Evolutionary conservation across 2,888 invertebrate species (phyloP), one percentile per base, ranked within the genome.

Genomic region (Plutella xylostella): DNA sequence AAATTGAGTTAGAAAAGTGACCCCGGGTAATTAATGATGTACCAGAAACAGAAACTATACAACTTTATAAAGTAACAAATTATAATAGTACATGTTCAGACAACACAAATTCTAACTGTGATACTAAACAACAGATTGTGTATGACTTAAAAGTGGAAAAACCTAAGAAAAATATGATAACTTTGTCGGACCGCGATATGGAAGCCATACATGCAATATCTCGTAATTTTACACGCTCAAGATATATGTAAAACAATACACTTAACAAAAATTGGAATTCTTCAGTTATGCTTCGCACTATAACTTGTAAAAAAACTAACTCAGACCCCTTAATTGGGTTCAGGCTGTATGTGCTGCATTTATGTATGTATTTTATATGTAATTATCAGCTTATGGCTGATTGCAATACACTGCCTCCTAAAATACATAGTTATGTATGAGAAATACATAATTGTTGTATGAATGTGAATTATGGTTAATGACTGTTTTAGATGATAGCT

Each of bases 1-100:
- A 66, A 21, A 37, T 53, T 3, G 75, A 79, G 39, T 46, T 48
- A 22, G 76, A 78, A 3, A 78, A 80, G 78, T 82, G 80, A 80
- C 80, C 68, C 49, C 46, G 45, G 48, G 50, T 55, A 25, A 42
- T 40, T 45, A 48, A 53, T 25, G 47, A 48, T 44, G 49, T 50
- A 48, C 48, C 51, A 55, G 49, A 51, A 52, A 51, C 51, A 50
- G 28, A 30, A 35, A 42, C 44, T 15, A 15, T 37, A n/a, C n/a
- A n/a, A 37, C 37, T 6, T 40, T 40, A 15, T 18, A 30, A 42
- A 19, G 31, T 31, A 19, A 42, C 22, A 25, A 40, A 22, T n/a
- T 15, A 28, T n/a, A 19, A 18, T 30, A 41, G n/a, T 20, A 9
- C 19, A 42, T 18, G 14, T 19, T 19, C 49, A 51, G 54, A 53